A percentile compares a stretch with the other conserved stretches of the same genome.
phyloP scores from a whole-genome alignment of 2,888 invertebrate genomes.

The Eudasyphora cyanicolor region DNA sequence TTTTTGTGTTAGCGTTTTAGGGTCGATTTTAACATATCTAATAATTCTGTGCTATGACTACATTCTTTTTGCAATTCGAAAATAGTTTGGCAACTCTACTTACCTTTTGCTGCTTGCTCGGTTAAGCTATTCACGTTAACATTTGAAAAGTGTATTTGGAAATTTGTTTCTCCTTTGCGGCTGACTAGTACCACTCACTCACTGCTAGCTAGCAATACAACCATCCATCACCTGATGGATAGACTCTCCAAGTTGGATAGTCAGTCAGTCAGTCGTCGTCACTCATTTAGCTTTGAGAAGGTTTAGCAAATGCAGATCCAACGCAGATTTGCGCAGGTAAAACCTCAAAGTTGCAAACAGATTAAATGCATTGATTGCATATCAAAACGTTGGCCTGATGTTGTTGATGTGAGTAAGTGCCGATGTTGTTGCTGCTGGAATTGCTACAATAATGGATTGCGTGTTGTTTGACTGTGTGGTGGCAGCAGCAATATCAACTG shows the following conservation, averaged over 20 bases:
- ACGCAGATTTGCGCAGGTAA: constrained; percentile 1
- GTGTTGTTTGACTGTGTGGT: not conserved
- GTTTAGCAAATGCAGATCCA: constrained; percentile 1
- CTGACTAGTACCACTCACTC: not conserved
- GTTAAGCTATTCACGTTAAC: not conserved
- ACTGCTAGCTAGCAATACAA: not conserved
- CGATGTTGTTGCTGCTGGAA: not conserved
- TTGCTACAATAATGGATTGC: not conserved
- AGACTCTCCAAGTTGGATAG: not conserved
- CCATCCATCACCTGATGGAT: not conserved
- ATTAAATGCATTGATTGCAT: constrained; percentile 35
- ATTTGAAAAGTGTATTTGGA: not conserved
- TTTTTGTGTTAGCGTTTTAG: too few relatives aligned
- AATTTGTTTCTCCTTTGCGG: not conserved
- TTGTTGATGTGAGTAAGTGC: not conserved
- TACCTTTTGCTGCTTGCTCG: not conserved
- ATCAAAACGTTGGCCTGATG: constrained; percentile 13
- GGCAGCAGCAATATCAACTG: not conserved
- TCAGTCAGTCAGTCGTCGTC: not conserved
- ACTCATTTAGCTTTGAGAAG: constrained; percentile 11
- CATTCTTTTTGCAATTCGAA: not conserved
- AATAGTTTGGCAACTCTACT: not conserved
- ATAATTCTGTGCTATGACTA: too few relatives aligned
- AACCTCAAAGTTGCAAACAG: constrained; percentile 36
- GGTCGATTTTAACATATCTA: too few relatives aligned